Evolutionary conservation across 2,888 invertebrate genomes (phyloP), one percentile per base, ranked within the genome.

Genomic region (Octodonta nipae): DNA sequence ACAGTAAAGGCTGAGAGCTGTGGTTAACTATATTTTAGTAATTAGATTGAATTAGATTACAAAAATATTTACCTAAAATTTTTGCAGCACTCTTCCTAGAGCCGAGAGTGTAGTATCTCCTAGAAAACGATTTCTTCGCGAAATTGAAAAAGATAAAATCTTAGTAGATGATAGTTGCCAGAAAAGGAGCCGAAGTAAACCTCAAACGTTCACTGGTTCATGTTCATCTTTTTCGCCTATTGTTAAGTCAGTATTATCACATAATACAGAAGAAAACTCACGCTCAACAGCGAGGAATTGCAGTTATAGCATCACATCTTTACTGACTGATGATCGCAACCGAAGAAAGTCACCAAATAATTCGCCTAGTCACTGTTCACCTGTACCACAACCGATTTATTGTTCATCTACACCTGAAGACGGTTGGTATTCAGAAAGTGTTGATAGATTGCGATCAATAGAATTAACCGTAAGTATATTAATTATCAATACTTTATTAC

Each of bases 301-400:
- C 61, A 83, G 79, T 57, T 85, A 85, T 63, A 85, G 85, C 66
- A 86, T 86, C 59, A 83, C 82, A 54, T 84, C 85, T 42, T 67
- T 86, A 56, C 66, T 86, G 50, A 78, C 80, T 37, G 75, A 76
- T 42, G 68, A 73, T 45, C n/a, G n/a, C n/a, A n/a, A n/a, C n/a
- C n/a, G n/a, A n/a, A 43, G 49, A 8, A 52, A 50, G 30, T 60
- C 60, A 30, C 61, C 60, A 15, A 52, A 50, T 30, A 54, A 52
- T 13, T 55, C 56, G 41, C 55, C 56, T 52, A 54, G 55, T 54
- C 57, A 56, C 47, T 56, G 51, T 41, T 47, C 48, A 30, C 43
- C 52, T 25, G 59, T 62, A 37, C 56, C 63, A 29, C 60, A 60
- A 34, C 55, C 64, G 37, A 58, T 63, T 35, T 66, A 63, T 43